phyloP scores from a whole-genome alignment of 2,888 invertebrate genomes.

The Agonopterix alstromeriana region DNA sequence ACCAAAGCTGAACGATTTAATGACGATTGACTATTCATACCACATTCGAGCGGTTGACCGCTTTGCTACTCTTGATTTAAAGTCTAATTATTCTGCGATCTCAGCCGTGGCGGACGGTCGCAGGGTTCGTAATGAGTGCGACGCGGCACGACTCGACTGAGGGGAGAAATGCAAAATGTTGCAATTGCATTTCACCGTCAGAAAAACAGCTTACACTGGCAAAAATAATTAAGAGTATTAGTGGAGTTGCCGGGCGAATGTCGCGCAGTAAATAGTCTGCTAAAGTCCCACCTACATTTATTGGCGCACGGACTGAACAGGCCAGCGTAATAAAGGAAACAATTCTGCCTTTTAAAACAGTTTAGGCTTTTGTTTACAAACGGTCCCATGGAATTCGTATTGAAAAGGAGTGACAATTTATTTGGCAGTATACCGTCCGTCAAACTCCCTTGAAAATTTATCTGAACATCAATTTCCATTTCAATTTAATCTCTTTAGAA shows the following conservation, averaged over 20 bases:
- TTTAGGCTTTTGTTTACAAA: slow-evolving; percentile 38
- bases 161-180: slow-evolving; percentile 66
- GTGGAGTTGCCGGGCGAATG: slow-evolving; percentile 62
- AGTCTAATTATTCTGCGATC: slow-evolving; percentile 72
- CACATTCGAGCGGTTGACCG: slow-evolving; percentile 70
- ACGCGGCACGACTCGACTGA: slow-evolving; percentile 16
- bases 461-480: background rate
- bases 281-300: slow-evolving; percentile 74
- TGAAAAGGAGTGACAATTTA: background rate
- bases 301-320: slow-evolving; percentile 57
- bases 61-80: slow-evolving; percentile 72
- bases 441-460: background rate
- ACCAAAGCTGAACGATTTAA: slow-evolving; percentile 74
- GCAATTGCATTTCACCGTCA: slow-evolving; percentile 70
- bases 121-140: slow-evolving; percentile 64
- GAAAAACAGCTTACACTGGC: slow-evolving; percentile 74
- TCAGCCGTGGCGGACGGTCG: slow-evolving; percentile 60
- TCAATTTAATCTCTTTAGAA: background rate
- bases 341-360: slow-evolving; percentile 64
- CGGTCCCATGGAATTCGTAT: background rate
- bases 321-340: slow-evolving; percentile 61
- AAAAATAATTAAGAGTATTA: slow-evolving; percentile 76
- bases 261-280: slow-evolving; percentile 70
- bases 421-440: background rate
- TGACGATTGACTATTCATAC: slow-evolving; percentile 75